Evolutionary conservation across 35 echinoderm and acorn worm species (phyloP), one percentile per base, ranked within the genome.

Genomic region (Apostichopus parvimensis): DNA sequence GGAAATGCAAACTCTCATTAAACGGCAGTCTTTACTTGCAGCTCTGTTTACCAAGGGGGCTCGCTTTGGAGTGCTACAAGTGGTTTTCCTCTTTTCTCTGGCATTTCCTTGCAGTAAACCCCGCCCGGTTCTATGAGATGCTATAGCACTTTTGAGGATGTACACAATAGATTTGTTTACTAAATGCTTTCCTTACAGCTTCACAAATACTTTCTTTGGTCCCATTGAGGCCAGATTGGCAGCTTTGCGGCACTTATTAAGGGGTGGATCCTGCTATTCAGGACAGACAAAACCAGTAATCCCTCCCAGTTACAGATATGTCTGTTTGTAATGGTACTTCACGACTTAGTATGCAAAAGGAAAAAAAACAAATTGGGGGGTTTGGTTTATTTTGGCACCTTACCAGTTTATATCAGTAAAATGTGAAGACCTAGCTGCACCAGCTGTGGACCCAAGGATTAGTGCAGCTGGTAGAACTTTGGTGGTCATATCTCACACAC

Each of bases 1-100:
- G 79, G 79, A 15, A 82, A 45, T 82, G 79, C 79, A 82, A 82
- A 82, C 79, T 82, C 25, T 82, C 25, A 55, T 34, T 55, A 82
- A 82, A 53, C 18, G 54, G 45, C 55, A 34, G 5, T 55, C 79
- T 82, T 45, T 53, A 82, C 52, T 82, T 82, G 34, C 34, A 45
- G 79, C 24, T 82, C 52, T 82, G 34, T 82, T 82, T 45, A 82
- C 79, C n/a, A 54, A 82, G n/a, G 55, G 52, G 77, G 52, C 55
- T 56, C 12, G n/a, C 25, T 8, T 82, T 14, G 64, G 52, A 55
- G 34, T 55, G 45, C 8, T 53, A 55, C 11, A 56, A 82, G 79
- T 45, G 52, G 18, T 45, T 14, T 54, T 54, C 52, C 55, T 12
- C 79, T 34, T 55, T 45, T 45, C 34, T 56, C 52, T 53, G 45